Percentiles rank a stretch among this genome's conserved stretches.
Conservation (phyloP, 2,113 vertebrate genomes). For the Lasiurus borealis region DNA sequence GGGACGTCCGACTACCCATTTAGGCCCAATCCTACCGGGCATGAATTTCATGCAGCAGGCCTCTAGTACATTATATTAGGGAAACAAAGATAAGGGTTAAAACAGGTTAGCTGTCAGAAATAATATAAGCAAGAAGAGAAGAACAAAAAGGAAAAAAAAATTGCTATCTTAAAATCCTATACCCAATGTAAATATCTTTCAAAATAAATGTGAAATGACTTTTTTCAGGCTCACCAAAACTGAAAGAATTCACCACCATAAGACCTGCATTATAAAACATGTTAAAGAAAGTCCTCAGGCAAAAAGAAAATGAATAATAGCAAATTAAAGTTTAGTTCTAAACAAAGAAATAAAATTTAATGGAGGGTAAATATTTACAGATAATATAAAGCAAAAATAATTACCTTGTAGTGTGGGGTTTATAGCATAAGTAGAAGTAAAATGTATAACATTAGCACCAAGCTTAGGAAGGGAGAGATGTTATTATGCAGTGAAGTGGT, state of each 20-base stretch:
- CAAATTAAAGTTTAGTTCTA: background rate
- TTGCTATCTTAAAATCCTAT: background rate
- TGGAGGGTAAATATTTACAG: background rate
- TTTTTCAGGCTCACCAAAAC: background rate
- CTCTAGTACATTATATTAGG: background rate
- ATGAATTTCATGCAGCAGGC: too few species aligned
- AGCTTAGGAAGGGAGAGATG: background rate
- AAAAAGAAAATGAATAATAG: constrained; percentile 40
- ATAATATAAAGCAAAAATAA: constrained; percentile 32
- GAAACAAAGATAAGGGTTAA: background rate
- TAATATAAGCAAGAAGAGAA: background rate
- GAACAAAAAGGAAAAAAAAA: background rate
- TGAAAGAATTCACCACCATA: background rate
- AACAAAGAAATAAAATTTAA: constrained; percentile 34
- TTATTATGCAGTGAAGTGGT: background rate
- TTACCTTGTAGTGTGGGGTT: background rate
- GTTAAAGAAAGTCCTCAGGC: background rate
- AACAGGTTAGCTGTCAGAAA: background rate
- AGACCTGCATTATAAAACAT: background rate
- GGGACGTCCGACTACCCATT: too few species aligned
- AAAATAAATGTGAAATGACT: background rate
- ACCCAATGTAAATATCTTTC: background rate
- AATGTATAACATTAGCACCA: background rate
- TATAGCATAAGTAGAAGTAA: background rate
- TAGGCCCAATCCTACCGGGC: too few species aligned